Evolutionary conservation across 2,113 vertebrate genomes (phyloP), one percentile per base, ranked within the genome.

Genomic region (Ranitomeya imitator): DNA sequence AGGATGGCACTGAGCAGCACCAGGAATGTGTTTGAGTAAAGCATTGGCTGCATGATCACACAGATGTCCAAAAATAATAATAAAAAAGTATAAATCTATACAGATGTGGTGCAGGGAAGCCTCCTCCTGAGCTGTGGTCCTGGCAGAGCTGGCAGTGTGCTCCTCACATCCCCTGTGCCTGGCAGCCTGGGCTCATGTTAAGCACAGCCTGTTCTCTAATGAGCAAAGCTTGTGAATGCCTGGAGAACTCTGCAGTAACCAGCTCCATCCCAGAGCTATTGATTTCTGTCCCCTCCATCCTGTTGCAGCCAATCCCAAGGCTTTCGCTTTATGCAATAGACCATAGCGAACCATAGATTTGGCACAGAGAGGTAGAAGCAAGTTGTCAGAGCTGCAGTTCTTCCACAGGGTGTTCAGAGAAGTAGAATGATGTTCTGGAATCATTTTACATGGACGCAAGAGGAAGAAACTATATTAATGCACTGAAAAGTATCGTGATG

Each of bases 241-340:
- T 88, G n/a, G n/a, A 88, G 87, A 78, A 57, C 77, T 88, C 81
- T 84, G 71, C 81, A 63, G 61, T 67, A 84, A 88, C 81, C 81
- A 88, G 87, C 81, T 88, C 73, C 87, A 88, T 88, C 87, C 87
- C 87, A 84, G 63, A 45, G 81, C 87, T 88, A 88, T 88, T 88
- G 87, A 88, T 88, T 88, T 84, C 87, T 84, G 31, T 54, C 79
- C 57, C 15, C 31, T 88, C 60, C 73, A 84, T 84, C 77, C 73
- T n/a, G 21, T 26, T 67, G 81, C 87, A 88, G 87, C 87, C 87
- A 88, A 88, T 88, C 87, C 87, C 59, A 88, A 21, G 51, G 73
- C 87, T 84, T 52, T 73, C 55, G 86, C 21, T 83, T 83, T 84
- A 77, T 88, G 87, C 16, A 84, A 84, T 26, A 80, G 87, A 83